Evolutionary conservation across 64 coral and sea anemone genomes (phyloP).

Genomic region (Porites australiensis): DNA sequence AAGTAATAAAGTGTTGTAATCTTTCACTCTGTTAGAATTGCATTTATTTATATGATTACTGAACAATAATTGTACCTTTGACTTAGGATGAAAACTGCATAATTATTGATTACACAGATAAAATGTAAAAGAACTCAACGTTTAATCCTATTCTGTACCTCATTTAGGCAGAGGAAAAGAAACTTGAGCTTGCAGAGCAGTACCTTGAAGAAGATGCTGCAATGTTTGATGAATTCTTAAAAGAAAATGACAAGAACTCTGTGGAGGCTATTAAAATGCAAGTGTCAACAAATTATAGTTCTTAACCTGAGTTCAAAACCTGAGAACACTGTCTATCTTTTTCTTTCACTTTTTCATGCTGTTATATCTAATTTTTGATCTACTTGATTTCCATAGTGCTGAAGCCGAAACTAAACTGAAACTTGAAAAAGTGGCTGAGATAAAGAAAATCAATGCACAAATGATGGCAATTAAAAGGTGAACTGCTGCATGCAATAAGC

Average conservation of each 20-base stretch:
- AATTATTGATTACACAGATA: too few relatives aligned
- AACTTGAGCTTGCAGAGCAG: slow-evolving; percentile 97
- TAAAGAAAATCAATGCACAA: slow-evolving; percentile 99
- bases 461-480: slow-evolving; percentile 99
- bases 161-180: slow-evolving; percentile 94
- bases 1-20: too few relatives aligned
- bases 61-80: too few relatives aligned
- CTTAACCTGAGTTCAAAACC: too few relatives aligned
- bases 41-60: too few relatives aligned
- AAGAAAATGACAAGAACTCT: slow-evolving; percentile 99
- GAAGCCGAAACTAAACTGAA: slow-evolving; percentile 99
- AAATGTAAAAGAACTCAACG: too few relatives aligned
- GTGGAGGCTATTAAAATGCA: slow-evolving; percentile 99
- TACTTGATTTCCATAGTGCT: slow-evolving; percentile 47
- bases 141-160: background rate
- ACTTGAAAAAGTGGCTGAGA: slow-evolving; percentile 96
- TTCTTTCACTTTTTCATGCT: background rate
- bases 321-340: too few relatives aligned
- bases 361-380: background rate
- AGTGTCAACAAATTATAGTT: background rate
- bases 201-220: slow-evolving; percentile 99
- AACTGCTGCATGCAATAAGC: too few relatives aligned
- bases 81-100: too few relatives aligned
- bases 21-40: too few relatives aligned
- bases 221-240: slow-evolving; percentile 99